phyloP scores from a whole-genome alignment of 2,113 vertebrate species.

The Tor tambroides region DNA sequence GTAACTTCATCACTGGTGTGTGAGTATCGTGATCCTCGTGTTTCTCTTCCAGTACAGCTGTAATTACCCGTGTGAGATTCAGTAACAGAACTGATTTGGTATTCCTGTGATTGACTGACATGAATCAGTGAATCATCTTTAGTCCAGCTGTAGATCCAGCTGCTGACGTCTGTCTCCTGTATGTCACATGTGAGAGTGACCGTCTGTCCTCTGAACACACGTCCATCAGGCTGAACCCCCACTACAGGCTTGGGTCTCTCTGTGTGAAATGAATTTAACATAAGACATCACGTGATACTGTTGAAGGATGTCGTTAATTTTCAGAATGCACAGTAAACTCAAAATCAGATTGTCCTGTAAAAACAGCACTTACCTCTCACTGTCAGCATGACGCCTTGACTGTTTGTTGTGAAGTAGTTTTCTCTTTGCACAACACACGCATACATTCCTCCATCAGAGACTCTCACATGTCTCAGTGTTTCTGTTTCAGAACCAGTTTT shows the following conservation, averaged over 20 bases:
- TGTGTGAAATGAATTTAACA: background rate
- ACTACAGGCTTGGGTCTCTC: conserved; percentile 17
- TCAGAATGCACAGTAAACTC: background rate
- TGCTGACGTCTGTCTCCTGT: background rate
- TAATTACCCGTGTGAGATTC: background rate
- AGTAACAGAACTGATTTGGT: background rate
- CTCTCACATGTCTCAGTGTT: background rate
- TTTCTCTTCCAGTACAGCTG: background rate
- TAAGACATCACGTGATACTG: background rate
- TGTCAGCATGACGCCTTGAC: background rate
- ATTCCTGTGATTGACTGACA: background rate
- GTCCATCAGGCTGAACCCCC: background rate
- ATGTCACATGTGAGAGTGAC: conserved; percentile 36
- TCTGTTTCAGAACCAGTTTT: background rate
- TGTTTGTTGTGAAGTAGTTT: too few species aligned
- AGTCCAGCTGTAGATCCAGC: background rate
- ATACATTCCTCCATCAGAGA: conserved; percentile 38
- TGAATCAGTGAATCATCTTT: conserved; percentile 6
- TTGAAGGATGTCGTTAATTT: too few species aligned
- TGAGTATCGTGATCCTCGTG: background rate
- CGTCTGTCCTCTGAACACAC: conserved; percentile 21
- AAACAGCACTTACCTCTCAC: background rate
- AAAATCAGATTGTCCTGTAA: background rate
- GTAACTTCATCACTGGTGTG: background rate
- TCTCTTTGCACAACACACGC: background rate